These are phyloP conservation scores for Scatophagus argus DNA, from an alignment of 2,113 vertebrate species.

Conservation along the genomic window DNA sequence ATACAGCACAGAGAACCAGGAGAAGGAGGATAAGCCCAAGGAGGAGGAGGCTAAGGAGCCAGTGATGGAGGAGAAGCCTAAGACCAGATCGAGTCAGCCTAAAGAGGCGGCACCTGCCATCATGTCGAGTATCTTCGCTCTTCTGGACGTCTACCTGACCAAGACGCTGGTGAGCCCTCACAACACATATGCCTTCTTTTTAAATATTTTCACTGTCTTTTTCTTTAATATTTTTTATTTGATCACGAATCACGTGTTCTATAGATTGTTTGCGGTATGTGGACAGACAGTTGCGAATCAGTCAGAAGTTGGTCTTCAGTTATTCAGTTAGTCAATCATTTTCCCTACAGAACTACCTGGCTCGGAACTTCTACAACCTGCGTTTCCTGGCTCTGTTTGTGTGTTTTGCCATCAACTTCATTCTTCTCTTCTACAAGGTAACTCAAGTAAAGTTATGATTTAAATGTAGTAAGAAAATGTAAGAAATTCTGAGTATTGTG, in stretches of 20 bases:
- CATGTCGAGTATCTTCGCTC: constrained; percentile 92
- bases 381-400: constrained; percentile 96
- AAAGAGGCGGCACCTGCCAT: constrained; percentile 89
- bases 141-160: constrained; percentile 90
- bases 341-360: constrained; percentile 91
- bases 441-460: constrained; percentile 34
- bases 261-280: neutral
- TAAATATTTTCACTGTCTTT: neutral
- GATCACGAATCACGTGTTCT: neutral
- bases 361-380: constrained; percentile 99
- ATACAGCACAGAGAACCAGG: constrained; percentile 92
- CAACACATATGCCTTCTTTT: neutral
- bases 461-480: neutral
- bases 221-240: neutral
- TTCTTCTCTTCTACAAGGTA: constrained; percentile 99
- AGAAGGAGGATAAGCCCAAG: constrained; percentile 93
- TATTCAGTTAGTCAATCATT: neutral
- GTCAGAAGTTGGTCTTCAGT: neutral
- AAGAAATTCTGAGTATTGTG: neutral
- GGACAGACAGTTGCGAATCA: neutral
- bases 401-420: constrained; percentile 99
- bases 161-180: constrained; percentile 89
- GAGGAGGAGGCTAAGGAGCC: constrained; percentile 86
- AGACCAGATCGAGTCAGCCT: constrained; percentile 82
- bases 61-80: constrained; percentile 85